Conservation (phyloP, 2,888 invertebrate genomes). For the Rhodophaea formosa region DNA sequence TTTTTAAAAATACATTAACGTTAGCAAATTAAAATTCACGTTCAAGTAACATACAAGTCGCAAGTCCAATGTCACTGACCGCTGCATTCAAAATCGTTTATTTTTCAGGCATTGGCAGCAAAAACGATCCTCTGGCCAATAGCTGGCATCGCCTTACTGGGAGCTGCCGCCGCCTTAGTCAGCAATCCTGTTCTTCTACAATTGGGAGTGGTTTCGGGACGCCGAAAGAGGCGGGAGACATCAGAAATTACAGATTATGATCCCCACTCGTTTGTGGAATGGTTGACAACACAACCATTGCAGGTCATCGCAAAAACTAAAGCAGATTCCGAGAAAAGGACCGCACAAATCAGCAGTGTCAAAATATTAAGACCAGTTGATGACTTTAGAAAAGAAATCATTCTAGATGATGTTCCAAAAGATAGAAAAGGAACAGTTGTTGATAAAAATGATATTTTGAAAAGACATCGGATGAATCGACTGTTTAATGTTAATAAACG, state of each 20-base stretch:
- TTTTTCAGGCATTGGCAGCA: constrained; percentile 80
- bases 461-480: not conserved
- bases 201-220: constrained; percentile 86
- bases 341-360: not conserved
- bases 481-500: constrained; percentile 5
- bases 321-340: not conserved
- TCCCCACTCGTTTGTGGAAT: constrained; percentile 14
- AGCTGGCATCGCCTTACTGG: constrained; percentile 89
- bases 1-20: not conserved
- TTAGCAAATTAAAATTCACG: not conserved
- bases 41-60: not conserved
- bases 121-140: constrained; percentile 86
- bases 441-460: not conserved
- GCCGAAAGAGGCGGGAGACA: constrained; percentile 68
- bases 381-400: not conserved
- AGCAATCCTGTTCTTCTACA: constrained; percentile 89
- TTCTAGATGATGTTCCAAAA: not conserved
- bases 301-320: not conserved
- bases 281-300: constrained; percentile 19
- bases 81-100: constrained; percentile 16
- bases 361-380: not conserved
- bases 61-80: constrained; percentile 19
- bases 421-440: not conserved
- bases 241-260: constrained; percentile 35
- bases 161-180: constrained; percentile 89